These are phyloP conservation scores for Bugula neritina DNA, from an alignment of 2,888 invertebrate species.

Conservation along the genomic window DNA sequence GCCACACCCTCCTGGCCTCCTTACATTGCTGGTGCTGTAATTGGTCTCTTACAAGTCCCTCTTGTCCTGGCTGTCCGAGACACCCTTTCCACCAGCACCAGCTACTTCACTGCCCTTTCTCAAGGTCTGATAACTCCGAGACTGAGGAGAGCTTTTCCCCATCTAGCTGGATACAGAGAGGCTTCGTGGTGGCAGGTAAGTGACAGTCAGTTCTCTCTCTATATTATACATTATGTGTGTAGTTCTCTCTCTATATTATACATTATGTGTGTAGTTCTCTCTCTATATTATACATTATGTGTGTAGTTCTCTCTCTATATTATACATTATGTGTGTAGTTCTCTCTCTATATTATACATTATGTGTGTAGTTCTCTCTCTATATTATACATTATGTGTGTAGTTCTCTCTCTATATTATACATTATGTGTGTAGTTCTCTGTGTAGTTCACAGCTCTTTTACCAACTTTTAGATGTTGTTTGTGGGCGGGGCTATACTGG, in stretches of 20 bases:
- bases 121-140: constrained; percentile 34
- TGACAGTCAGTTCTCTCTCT: background rate
- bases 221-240: too few species aligned
- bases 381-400: too few species aligned
- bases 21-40: constrained; percentile 33
- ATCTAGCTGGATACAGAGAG: constrained; percentile 31
- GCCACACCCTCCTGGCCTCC: constrained; percentile 37
- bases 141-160: constrained; percentile 32
- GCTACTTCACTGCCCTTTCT: constrained; percentile 34
- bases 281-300: too few species aligned
- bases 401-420: too few species aligned
- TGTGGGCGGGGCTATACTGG: constrained; percentile 39
- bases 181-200: constrained; percentile 39
- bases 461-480: constrained; percentile 43
- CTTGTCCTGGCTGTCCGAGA: constrained; percentile 34
- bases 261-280: too few species aligned
- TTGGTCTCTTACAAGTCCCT: constrained; percentile 37
- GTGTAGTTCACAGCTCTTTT: too few species aligned
- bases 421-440: too few species aligned
- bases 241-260: too few species aligned
- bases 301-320: too few species aligned
- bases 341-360: too few species aligned
- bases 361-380: too few species aligned
- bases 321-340: too few species aligned
- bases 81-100: constrained; percentile 33